Evolutionary conservation across 2,113 vertebrate species (phyloP).

Genomic region (Isichthys henryi): DNA sequence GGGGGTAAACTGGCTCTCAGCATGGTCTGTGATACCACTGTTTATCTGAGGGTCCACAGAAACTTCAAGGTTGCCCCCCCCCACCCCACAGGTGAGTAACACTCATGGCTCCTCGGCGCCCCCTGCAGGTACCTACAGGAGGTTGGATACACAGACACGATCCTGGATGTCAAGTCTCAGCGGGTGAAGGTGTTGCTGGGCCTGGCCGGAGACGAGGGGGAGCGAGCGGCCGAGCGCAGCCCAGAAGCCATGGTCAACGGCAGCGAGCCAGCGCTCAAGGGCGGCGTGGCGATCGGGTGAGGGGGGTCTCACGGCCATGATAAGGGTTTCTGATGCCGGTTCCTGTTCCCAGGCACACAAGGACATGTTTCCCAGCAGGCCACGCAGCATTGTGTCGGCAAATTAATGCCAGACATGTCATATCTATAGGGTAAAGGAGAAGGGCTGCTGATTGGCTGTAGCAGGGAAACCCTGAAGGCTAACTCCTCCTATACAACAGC

Average conservation of each 20-base stretch:
- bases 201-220: conserved; percentile 74
- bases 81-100: not conserved
- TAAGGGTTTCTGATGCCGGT: not conserved
- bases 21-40: not conserved
- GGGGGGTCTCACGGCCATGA: conserved; percentile 10
- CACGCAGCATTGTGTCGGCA: not conserved
- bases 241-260: conserved; percentile 86
- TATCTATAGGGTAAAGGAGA: not conserved
- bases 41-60: not conserved
- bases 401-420: not conserved
- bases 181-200: conserved; percentile 81
- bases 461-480: not conserved
- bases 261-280: conserved; percentile 74
- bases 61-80: not conserved
- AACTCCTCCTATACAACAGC: not conserved
- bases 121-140: conserved; percentile 84
- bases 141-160: conserved; percentile 89
- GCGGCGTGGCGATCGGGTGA: conserved; percentile 76
- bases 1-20: not conserved
- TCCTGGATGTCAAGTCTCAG: conserved; percentile 93
- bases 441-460: not conserved
- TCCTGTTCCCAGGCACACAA: not conserved
- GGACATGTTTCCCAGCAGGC: not conserved
- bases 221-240: conserved; percentile 68
- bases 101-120: not conserved